phyloP scores from a whole-genome alignment of 2,888 invertebrate genomes.

The Aspidiotus rigidus region DNA sequence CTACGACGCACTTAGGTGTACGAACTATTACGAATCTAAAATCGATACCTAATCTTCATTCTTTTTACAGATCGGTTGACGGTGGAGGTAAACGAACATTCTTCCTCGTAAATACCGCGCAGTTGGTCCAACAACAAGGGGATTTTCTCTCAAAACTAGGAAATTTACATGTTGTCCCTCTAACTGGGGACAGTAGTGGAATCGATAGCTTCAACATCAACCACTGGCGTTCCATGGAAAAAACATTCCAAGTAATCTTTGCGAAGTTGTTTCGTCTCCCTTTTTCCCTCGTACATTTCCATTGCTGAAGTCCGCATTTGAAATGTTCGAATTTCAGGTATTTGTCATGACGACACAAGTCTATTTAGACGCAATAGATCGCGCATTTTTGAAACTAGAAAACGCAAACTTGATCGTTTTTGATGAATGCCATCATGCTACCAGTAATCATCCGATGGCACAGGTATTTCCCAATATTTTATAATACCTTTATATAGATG shows the following conservation, averaged over 20 bases:
- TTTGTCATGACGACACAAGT: constrained; percentile 78
- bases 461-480: constrained; percentile 39
- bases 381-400: constrained; percentile 51
- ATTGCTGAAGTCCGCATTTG: too few species aligned
- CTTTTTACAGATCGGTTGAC: constrained; percentile 44
- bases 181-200: constrained; percentile 59
- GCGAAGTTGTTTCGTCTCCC: too few species aligned
- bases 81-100: constrained; percentile 66
- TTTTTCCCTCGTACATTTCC: too few species aligned
- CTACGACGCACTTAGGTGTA: too few species aligned
- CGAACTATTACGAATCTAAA: too few species aligned
- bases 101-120: constrained; percentile 72
- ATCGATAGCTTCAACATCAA: constrained; percentile 61
- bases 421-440: constrained; percentile 91
- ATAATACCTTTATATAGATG: too few species aligned
- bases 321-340: constrained; percentile 49
- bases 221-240: constrained; percentile 48
- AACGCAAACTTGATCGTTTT: constrained; percentile 76
- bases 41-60: too few species aligned
- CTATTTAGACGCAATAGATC: constrained; percentile 58
- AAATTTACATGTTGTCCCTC: constrained; percentile 55
- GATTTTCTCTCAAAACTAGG: constrained; percentile 50
- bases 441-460: constrained; percentile 71
- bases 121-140: constrained; percentile 70
- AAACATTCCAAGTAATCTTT: too few species aligned